phyloP scores from a whole-genome alignment of 2,888 invertebrate genomes.

The Syrista parreyssii region DNA sequence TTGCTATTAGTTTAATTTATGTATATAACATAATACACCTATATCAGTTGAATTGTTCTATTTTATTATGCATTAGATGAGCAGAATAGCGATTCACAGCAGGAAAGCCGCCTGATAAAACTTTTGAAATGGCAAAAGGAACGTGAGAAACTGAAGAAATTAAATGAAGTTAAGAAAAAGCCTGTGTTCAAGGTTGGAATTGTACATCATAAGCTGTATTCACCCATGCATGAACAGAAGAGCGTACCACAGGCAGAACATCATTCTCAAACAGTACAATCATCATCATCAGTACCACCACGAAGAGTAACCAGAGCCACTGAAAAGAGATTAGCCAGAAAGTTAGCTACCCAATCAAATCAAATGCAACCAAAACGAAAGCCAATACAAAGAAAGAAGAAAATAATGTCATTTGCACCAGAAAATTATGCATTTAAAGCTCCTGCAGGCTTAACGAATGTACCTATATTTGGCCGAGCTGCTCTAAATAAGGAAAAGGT shows the following conservation, averaged over 20 bases:
- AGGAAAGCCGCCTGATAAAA: constrained; percentile 23
- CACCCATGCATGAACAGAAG: constrained; percentile 29
- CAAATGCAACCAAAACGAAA: neutral
- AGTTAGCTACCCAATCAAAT: constrained; percentile 20
- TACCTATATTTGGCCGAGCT: constrained; percentile 44
- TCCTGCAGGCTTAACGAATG: constrained; percentile 55
- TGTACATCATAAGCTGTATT: constrained; percentile 46
- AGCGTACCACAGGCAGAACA: neutral
- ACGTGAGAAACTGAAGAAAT: constrained; percentile 33
- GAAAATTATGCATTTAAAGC: constrained; percentile 69
- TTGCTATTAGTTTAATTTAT: neutral
- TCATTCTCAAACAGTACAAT: neutral
- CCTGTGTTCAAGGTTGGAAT: constrained; percentile 55
- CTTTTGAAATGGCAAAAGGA: constrained; percentile 48
- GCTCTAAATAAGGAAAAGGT: constrained; percentile 9
- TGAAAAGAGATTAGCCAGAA: constrained; percentile 48
- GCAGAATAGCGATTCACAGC: neutral
- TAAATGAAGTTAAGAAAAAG: constrained; percentile 41
- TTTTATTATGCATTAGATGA: neutral
- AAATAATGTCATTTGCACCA: constrained; percentile 68
- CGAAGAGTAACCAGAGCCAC: constrained; percentile 54
- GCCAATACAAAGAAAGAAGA: constrained; percentile 7
- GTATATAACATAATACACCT: neutral
- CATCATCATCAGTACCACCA: neutral
- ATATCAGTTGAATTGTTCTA: neutral